Conservation (phyloP, 2,888 invertebrate species). For the Cryptocephalus moraei region DNA sequence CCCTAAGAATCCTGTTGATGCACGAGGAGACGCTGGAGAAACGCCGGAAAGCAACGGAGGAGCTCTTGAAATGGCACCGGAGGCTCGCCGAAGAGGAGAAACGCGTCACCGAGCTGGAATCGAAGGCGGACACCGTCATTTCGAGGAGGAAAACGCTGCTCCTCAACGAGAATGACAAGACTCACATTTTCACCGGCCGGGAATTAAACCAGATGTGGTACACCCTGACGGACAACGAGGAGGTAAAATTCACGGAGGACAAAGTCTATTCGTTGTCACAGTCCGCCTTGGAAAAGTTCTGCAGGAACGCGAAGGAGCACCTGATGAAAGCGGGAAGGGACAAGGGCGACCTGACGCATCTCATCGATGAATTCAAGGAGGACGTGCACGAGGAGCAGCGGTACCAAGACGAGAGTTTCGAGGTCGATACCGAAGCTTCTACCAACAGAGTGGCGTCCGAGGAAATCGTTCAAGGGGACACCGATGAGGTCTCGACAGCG, state of each 20-base stretch:
- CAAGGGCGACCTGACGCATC: slow-evolving; percentile 36
- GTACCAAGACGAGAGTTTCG: no score
- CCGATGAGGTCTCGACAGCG: no score
- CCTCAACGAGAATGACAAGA: slow-evolving; percentile 12
- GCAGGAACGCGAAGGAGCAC: slow-evolving; percentile 35
- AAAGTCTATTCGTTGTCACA: slow-evolving; percentile 36
- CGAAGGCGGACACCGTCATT: slow-evolving; percentile 31
- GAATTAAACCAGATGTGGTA: slow-evolving; percentile 40
- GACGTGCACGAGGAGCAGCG: not conserved
- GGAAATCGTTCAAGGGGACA: no score
- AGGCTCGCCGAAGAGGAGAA: slow-evolving; percentile 44
- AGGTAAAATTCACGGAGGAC: slow-evolving; percentile 34
- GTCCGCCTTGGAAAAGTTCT: slow-evolving; percentile 34
- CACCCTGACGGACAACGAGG: slow-evolving; percentile 35
- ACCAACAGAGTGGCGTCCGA: no score
- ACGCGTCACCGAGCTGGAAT: slow-evolving; percentile 41
- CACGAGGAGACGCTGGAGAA: slow-evolving; percentile 40
- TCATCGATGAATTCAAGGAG: slow-evolving; percentile 1
- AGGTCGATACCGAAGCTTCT: no score
- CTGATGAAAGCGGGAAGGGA: slow-evolving; percentile 26
- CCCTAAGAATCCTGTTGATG: slow-evolving; percentile 35
- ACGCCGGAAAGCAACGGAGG: slow-evolving; percentile 41
- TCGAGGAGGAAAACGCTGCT: slow-evolving; percentile 15
- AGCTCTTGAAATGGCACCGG: slow-evolving; percentile 44
- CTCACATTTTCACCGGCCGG: slow-evolving; percentile 27